Conservation (phyloP, 2,888 invertebrate species). For the Trypoxylon attenuatum region DNA sequence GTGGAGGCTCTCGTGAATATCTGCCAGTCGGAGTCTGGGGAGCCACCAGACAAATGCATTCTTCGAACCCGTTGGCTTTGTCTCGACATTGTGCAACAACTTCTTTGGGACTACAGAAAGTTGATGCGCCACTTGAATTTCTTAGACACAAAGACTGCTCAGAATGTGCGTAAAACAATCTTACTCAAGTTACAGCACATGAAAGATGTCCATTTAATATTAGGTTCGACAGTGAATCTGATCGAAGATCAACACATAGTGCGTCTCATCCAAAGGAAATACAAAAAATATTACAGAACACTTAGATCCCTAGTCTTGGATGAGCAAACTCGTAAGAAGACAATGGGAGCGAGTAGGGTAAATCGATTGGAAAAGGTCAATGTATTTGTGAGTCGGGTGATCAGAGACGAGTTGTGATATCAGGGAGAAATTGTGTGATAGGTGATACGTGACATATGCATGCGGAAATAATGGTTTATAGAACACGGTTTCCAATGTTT, state of each 20-base stretch:
- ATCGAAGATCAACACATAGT: conserved; percentile 53
- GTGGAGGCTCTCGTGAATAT: conserved; percentile 69
- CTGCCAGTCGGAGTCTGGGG: conserved; percentile 65
- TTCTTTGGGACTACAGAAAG: conserved; percentile 61
- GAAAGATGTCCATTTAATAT: conserved; percentile 65
- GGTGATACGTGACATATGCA: too few relatives aligned
- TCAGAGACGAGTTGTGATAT: conserved; percentile 67
- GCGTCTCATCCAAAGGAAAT: conserved; percentile 49
- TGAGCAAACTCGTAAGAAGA: background rate
- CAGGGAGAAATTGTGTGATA: too few relatives aligned
- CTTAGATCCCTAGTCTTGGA: conserved; percentile 35
- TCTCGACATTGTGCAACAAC: conserved; percentile 67
- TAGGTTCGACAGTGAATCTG: conserved; percentile 62
- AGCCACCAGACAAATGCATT: conserved; percentile 64
- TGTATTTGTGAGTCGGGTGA: conserved; percentile 4
- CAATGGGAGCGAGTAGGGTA: too few relatives aligned
- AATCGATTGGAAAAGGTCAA: too few relatives aligned
- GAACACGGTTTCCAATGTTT: too few relatives aligned
- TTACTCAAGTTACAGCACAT: conserved; percentile 66
- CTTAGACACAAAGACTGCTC: conserved; percentile 38
- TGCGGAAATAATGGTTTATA: too few relatives aligned
- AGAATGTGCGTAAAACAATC: conserved; percentile 56
- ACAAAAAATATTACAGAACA: conserved; percentile 48
- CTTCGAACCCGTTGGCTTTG: conserved; percentile 65
- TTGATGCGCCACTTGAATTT: conserved; percentile 53